phyloP scores from a whole-genome alignment of 92 coral and sea anemone genomes.

The Parazoanthus darwini region DNA sequence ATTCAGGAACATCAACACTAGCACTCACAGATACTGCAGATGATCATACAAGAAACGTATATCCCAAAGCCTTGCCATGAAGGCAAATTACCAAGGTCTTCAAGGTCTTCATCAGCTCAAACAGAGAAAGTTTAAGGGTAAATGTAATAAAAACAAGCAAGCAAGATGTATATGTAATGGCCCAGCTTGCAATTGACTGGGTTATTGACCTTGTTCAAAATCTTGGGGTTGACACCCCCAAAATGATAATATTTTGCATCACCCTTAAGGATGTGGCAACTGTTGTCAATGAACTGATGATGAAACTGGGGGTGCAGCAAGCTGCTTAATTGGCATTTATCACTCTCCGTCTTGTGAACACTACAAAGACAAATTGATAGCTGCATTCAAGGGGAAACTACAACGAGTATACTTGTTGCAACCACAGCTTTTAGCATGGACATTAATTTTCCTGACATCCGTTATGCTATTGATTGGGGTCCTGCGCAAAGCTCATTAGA shows the following conservation, averaged over 20 bases:
- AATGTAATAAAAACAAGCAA: not conserved
- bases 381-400: conserved; percentile 26
- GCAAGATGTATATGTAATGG: not conserved
- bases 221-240: not conserved
- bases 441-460: conserved; percentile 46
- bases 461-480: conserved; percentile 49
- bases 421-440: conserved; percentile 53
- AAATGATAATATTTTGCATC: conserved; percentile 33
- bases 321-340: conserved; percentile 43
- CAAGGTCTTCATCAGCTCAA: not conserved
- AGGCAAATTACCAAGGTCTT: not conserved
- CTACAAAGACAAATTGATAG: conserved; percentile 22
- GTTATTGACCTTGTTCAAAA: not conserved
- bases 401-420: conserved; percentile 43
- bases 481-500: conserved; percentile 49
- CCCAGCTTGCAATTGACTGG: not conserved
- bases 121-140: not conserved
- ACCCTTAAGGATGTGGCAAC: conserved; percentile 37
- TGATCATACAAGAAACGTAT: not conserved
- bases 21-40: not conserved
- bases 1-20: not conserved
- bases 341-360: conserved; percentile 36
- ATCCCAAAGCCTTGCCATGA: conserved; percentile 2
- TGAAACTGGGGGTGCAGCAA: conserved; percentile 41
- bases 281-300: conserved; percentile 38